Conservation (phyloP, 2,113 vertebrate genomes). For the Oncorhynchus nerka region DNA sequence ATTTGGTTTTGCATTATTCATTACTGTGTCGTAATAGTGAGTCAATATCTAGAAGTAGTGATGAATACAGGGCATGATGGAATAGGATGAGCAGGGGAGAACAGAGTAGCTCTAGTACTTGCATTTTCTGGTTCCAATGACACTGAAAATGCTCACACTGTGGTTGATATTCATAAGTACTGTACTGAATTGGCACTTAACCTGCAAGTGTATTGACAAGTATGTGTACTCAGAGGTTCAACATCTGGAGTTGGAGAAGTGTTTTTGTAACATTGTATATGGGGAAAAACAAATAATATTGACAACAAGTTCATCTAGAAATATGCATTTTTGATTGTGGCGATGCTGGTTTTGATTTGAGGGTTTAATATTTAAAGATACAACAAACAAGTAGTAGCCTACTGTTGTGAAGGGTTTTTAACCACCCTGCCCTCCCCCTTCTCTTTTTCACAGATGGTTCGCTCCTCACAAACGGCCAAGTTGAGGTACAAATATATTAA, state of each 20-base stretch:
- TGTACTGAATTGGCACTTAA: too few relatives aligned
- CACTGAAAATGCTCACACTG: background rate
- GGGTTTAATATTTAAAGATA: background rate
- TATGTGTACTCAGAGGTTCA: too few relatives aligned
- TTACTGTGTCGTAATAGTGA: background rate
- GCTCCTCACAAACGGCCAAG: conserved; percentile 68
- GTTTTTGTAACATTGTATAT: background rate
- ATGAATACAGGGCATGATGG: background rate
- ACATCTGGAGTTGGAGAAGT: background rate
- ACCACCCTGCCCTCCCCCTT: conserved; percentile 71
- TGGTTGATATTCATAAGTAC: background rate
- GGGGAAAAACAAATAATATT: background rate
- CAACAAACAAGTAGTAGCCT: background rate
- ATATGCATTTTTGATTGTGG: background rate
- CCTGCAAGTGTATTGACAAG: too few relatives aligned
- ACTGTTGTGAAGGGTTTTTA: conserved; percentile 66
- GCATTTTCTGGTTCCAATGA: too few relatives aligned
- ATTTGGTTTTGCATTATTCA: background rate
- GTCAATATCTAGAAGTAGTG: background rate
- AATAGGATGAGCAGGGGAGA: too few relatives aligned
- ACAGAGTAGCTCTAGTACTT: too few relatives aligned
- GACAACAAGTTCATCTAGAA: background rate
- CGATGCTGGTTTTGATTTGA: background rate
- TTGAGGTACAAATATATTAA: conserved; percentile 79
- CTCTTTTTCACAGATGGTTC: conserved; percentile 81